Evolutionary conservation across 2,797 vertebrate genomes (phyloP).

Genomic region (Momotus momota): DNA sequence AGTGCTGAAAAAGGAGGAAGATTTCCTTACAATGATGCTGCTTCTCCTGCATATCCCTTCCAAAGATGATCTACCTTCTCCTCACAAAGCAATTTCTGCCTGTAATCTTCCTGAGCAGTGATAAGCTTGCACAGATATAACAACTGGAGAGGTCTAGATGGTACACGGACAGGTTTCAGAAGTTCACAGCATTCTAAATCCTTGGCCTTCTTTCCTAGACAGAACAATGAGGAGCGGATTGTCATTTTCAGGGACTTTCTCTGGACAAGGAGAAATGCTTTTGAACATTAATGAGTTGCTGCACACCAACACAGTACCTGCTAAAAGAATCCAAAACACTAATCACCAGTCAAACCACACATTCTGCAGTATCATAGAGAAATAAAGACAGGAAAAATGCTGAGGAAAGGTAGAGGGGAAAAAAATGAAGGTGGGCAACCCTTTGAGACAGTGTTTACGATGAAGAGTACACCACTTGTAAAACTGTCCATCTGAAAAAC

Average conservation of each 20-base stretch:
- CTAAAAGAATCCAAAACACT: neutral
- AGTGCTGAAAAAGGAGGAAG: slow-evolving; percentile 4
- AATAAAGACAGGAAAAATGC: neutral
- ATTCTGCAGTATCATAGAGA: neutral
- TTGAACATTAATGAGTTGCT: neutral
- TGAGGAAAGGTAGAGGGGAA: neutral
- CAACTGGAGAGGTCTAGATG: neutral
- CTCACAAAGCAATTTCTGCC: neutral
- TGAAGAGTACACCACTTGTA: neutral
- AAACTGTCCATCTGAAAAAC: slow-evolving; percentile 11
- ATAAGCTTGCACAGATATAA: neutral
- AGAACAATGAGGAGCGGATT: neutral
- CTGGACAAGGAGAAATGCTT: neutral
- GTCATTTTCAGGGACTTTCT: neutral
- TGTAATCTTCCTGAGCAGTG: neutral
- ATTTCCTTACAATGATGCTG: neutral
- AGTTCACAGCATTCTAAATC: neutral
- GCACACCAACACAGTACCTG: neutral
- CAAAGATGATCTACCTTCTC: neutral
- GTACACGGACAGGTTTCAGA: neutral
- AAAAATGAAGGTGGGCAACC: neutral
- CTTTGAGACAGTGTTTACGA: neutral
- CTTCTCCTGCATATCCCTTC: neutral
- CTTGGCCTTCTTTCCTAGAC: neutral
- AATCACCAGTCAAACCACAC: neutral